Base-by-base conservation (phyloP, 2,113 vertebrate species). In the Coturnix japonica region DNA sequence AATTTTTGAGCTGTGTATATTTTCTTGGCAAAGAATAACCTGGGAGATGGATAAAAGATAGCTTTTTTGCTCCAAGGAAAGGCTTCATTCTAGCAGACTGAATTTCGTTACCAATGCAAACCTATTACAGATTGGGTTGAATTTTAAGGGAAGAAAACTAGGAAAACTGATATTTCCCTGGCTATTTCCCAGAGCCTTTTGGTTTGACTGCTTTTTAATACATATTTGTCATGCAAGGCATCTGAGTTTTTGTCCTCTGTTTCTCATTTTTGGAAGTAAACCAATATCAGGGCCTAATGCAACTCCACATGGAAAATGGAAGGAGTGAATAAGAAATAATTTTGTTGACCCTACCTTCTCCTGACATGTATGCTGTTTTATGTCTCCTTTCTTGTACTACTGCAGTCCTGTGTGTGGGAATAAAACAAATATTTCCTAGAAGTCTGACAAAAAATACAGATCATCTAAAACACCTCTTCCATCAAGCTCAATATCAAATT, bases 1-100 rank as follows among this genome's bases (percentile, higher is more conserved):
- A 97, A 95, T 49, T 94, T 97, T 85, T 94, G 90, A 97, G 93
- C 89, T 88, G 53, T 87, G 53, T 51, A 33, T 77, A 60, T 89
- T 81, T 94, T 94, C 71, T 92, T 94, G 75, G 63, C 90, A 77
- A 89, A 92, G 84, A 92, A 35, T 92, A 72, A 71, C 71, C 85
- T 44, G 56, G 44, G 37, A 96, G 87, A 87, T 94, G 31, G 43
- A 80, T 71, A 72, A 77, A 59, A 96, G 83, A 92, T 30, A 90
- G 41, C 1, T 22, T 33, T 67, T 61, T 78, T 85, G 23, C 53
- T 85, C 39, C 30, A 60, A 77, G 56, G 19, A 66, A 74, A 71
- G 26, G 5, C 54, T 95, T 89, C 95, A 43, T 19, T 84, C 41
- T 37, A 93, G 70, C 7, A 92, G 60, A 91, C 6, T 54, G 72